phyloP scores from a whole-genome alignment of 2,113 vertebrate species.

The Rhinopomastus cyanomelas region DNA sequence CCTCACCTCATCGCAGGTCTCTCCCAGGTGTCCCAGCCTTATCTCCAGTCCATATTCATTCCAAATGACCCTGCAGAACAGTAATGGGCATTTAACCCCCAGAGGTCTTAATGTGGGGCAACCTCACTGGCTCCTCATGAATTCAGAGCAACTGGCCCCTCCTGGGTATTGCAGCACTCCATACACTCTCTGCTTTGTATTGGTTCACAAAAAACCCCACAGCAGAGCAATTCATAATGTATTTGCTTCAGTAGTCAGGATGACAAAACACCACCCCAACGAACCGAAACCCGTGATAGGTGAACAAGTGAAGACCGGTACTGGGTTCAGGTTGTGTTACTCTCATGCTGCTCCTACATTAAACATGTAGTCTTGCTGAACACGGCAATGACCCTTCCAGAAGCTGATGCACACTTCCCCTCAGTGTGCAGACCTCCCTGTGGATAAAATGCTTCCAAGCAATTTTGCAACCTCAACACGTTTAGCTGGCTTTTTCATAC shows the following conservation, averaged over 20 bases:
- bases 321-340: not conserved
- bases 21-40: not conserved
- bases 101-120: not conserved
- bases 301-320: not conserved
- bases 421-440: accelerated
- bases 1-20: not conserved
- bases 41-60: not conserved
- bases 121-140: not conserved
- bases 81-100: not conserved
- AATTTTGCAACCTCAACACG: not conserved
- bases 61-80: not conserved
- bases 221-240: not conserved
- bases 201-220: not conserved
- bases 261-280: not conserved
- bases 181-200: not conserved
- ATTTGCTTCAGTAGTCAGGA: not conserved
- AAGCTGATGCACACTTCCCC: not conserved
- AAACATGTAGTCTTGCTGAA: not conserved
- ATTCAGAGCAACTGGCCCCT: not conserved
- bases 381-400: not conserved
- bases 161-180: not conserved
- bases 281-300: not conserved
- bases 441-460: not conserved
- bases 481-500: not conserved
- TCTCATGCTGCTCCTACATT: not conserved